Base-by-base conservation (phyloP, 2,888 invertebrate genomes). In the Notodonta dromedarius region DNA sequence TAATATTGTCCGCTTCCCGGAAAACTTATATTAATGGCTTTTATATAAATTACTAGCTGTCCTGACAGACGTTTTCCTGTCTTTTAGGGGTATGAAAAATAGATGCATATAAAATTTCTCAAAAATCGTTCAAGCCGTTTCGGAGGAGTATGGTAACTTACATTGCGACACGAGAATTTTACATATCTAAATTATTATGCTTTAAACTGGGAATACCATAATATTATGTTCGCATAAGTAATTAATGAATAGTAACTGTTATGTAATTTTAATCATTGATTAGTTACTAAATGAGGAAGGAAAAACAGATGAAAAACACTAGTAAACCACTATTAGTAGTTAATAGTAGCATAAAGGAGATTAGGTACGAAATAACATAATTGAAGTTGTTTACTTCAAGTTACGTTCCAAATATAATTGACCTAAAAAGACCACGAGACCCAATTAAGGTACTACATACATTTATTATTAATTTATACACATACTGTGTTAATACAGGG, bases 21-120 rank as follows among this genome's bases (percentile, higher is more conserved):
- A 70, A 59, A 54, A 70, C 61, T 58, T 50, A 46, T 50, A 66
- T 64, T 59, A 58, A 58, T 65, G 48, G 68, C 14, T 60, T 57
- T 59, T 39, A 35, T 51, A 16, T 16, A 4, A 14, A 8, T n/a
- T n/a, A n/a, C n/a, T n/a, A n/a, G n/a, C n/a, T n/a, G n/a, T n/a
- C n/a, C n/a, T n/a, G n/a, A n/a, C n/a, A n/a, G n/a, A n/a, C n/a
- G n/a, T n/a, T n/a, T n/a, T n/a, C n/a, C n/a, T n/a, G n/a, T n/a
- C n/a, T n/a, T n/a, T n/a, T n/a, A n/a, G n/a, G n/a, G n/a, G n/a
- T n/a, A n/a, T n/a, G n/a, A n/a, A n/a, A n/a, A n/a, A n/a, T n/a
- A n/a, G n/a, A n/a, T n/a, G n/a, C n/a, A n/a, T n/a, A n/a, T n/a
- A n/a, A n/a, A n/a, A n/a, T n/a, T n/a, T n/a, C n/a, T n/a, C n/a